Conservation (phyloP, 1,140 invertebrate genomes). For the Latrodectus geometricus region DNA sequence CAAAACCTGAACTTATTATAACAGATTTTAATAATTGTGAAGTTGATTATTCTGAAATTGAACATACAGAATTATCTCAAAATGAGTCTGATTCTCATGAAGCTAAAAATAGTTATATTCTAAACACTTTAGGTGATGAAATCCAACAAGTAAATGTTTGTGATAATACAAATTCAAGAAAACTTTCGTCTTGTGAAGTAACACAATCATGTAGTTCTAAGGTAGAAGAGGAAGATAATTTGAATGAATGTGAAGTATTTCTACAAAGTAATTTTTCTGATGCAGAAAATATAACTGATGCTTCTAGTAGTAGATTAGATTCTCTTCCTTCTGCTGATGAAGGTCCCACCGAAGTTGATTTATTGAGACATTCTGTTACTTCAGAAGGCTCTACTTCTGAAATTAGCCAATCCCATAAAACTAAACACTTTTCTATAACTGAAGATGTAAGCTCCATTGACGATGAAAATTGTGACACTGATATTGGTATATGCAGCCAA, state of each 20-base stretch:
- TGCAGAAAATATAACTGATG: background rate
- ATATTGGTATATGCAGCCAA: constrained; percentile 27
- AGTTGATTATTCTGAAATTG: background rate
- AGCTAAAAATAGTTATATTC: too few species aligned
- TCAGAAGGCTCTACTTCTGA: constrained; percentile 16
- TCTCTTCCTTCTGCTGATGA: background rate
- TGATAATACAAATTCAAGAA: background rate
- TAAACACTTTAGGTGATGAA: too few species aligned
- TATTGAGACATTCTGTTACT: background rate
- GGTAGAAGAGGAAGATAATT: background rate
- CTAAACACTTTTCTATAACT: background rate
- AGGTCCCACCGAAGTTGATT: background rate
- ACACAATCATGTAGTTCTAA: constrained; percentile 36
- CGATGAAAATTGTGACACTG: background rate
- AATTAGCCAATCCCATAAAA: constrained; percentile 34
- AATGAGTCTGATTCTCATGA: too few species aligned
- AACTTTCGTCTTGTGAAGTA: constrained; percentile 36
- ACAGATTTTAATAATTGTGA: constrained; percentile 17
- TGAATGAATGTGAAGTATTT: constrained; percentile 33
- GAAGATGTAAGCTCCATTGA: background rate
- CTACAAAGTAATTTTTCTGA: background rate
- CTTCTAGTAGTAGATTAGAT: background rate
- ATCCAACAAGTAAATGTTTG: background rate
- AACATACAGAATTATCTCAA: background rate
- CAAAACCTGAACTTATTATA: background rate